phyloP scores from a whole-genome alignment of 2,797 vertebrate species.

The Alectoris magna region DNA sequence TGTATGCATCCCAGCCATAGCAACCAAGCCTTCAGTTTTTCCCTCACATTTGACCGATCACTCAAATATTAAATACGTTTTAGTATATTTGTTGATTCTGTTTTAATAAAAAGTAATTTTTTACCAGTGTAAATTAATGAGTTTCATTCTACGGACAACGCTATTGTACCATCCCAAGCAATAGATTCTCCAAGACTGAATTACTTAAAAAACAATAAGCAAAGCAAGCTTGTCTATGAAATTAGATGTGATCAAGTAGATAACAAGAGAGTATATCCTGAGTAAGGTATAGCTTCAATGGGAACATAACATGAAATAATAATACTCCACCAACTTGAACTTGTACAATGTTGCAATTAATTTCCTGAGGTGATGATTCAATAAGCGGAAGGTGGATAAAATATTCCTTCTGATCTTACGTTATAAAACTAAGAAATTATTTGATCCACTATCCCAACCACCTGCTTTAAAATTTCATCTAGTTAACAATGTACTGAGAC shows the following conservation, averaged over 20 bases:
- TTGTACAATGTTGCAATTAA: background rate
- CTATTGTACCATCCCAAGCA: background rate
- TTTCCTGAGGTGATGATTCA: constrained; percentile 1
- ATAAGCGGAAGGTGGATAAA: background rate
- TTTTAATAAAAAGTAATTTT: background rate
- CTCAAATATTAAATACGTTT: background rate
- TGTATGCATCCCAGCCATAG: fast-evolving
- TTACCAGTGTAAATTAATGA: background rate
- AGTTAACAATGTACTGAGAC: constrained; percentile 61
- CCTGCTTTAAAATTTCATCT: constrained; percentile 60
- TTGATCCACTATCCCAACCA: constrained; percentile 15
- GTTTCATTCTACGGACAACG: background rate
- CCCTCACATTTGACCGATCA: background rate
- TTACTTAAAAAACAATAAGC: background rate
- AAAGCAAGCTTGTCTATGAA: background rate
- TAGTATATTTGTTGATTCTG: background rate
- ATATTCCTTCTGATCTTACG: constrained; percentile 11
- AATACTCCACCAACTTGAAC: background rate
- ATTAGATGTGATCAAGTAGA: background rate
- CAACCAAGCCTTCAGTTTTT: background rate
- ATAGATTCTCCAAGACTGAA: background rate
- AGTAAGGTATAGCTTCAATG: background rate
- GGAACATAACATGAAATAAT: background rate
- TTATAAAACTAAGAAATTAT: constrained; percentile 10
- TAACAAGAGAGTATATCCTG: background rate